These are phyloP conservation scores for Rhinoderma darwinii DNA, from an alignment of 2,113 vertebrate species.

Conservation along the genomic window DNA sequence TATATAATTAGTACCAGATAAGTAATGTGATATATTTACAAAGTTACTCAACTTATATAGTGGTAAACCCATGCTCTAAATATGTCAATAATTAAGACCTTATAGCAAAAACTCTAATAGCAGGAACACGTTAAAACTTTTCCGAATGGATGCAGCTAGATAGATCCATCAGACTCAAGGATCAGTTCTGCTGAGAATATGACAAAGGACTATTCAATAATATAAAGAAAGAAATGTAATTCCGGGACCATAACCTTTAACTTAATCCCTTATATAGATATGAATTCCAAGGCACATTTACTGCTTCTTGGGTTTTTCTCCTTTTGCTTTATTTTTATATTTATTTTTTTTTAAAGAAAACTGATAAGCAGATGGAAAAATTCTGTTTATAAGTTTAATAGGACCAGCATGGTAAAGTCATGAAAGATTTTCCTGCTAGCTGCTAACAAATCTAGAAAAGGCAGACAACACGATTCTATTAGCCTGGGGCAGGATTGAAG, in stretches of 20 bases:
- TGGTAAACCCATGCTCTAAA: too few species aligned
- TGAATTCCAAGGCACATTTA: conserved; percentile 42
- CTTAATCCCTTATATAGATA: conserved; percentile 47
- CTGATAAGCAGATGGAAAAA: conserved; percentile 59
- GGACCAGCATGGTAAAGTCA: conserved; percentile 49
- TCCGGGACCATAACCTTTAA: conserved; percentile 39
- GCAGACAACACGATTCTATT: conserved; percentile 57
- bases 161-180: conserved; percentile 18
- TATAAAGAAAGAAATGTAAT: neutral
- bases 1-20: too few species aligned
- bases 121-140: neutral
- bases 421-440: conserved; percentile 58
- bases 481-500: conserved; percentile 56
- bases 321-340: conserved; percentile 14
- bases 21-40: too few species aligned
- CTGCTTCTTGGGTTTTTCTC: conserved; percentile 33
- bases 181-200: neutral
- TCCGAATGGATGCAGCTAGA: neutral
- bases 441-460: conserved; percentile 58
- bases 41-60: too few species aligned
- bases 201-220: conserved; percentile 43
- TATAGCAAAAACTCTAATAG: neutral
- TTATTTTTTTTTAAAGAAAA: conserved; percentile 43
- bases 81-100: neutral
- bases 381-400: conserved; percentile 56